Evolutionary conservation across 2,113 vertebrate species (phyloP), one percentile per base, ranked within the genome.

Genomic region (Megaleporinus macrocephalus): DNA sequence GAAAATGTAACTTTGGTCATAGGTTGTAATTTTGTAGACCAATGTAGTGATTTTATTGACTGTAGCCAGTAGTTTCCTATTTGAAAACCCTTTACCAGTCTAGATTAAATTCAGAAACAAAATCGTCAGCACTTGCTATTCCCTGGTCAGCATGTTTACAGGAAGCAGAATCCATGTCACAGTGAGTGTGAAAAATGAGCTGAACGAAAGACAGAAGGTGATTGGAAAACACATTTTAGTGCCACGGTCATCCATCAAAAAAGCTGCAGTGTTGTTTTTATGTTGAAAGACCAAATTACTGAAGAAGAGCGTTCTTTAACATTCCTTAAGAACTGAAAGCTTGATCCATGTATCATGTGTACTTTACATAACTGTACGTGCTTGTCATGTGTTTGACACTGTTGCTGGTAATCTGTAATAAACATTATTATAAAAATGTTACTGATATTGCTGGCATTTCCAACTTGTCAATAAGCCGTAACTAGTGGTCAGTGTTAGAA

Each of bases 11-110:
- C 27, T 73, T 20, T 12, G n/a, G n/a, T 74, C 20, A 30, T 41
- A 81, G 49, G 69, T 83, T 76, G 29, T 79, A 84, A 80, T 84
- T 84, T 75, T 29, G 49, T 22, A 76, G 27, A 63, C 55, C 83
- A 63, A 70, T 75, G 76, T 76, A 72, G 70, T 55, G 36, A 82
- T 83, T 90, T 85, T 27, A 59, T 68, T 76, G 75, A 29, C 70
- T 73, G 49, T 29, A 66, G 61, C 74, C 73, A 73, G 51, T 57
- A 24, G 57, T 75, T 73, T 66, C 9, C 33, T 70, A 41, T 70
- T 70, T 44, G 41, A 70, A 71, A 72, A 2, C 1, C 12, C 27
- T 68, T 47, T 29, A 18, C 27, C 53, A 41, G 65, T 73, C 47
- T 49, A 27, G 47, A 75, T 76, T 85, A 75, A 27, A 72, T 62